Evolutionary conservation across 1,140 invertebrate species (phyloP).

Genomic region (Cephus cinctus): DNA sequence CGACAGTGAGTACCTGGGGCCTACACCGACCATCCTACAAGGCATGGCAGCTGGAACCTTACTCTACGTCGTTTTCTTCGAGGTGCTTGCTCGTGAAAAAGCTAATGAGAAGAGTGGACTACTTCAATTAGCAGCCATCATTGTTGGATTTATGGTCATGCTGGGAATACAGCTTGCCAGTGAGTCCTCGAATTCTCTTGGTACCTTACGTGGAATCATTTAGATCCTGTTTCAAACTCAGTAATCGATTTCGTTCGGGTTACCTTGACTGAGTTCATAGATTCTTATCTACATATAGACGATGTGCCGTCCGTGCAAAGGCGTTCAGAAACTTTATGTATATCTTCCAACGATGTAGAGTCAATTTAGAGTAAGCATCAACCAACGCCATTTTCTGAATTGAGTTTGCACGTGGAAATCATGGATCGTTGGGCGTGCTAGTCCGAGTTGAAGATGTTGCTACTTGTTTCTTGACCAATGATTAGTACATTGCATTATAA

Average conservation of each 20-base stretch:
- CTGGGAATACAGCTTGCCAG: constrained; percentile 72
- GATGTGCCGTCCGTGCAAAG: too few species aligned
- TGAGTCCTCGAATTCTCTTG: constrained; percentile 58
- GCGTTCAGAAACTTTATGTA: not conserved
- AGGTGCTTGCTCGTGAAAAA: constrained; percentile 78
- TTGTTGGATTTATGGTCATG: constrained; percentile 77
- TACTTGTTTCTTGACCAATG: not conserved
- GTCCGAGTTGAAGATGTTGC: not conserved
- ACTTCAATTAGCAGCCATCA: constrained; percentile 67
- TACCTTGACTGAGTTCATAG: not conserved
- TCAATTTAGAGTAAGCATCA: too few species aligned
- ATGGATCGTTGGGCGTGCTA: constrained; percentile 1
- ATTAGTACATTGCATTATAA: not conserved
- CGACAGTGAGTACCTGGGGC: constrained; percentile 50
- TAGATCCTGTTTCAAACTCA: constrained; percentile 23
- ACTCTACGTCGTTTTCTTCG: constrained; percentile 89
- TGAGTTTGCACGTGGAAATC: too few species aligned
- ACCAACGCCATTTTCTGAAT: too few species aligned
- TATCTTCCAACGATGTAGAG: too few species aligned
- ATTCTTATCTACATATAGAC: not conserved
- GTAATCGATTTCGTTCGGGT: not conserved
- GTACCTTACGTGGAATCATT: constrained; percentile 17
- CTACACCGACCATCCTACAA: constrained; percentile 64
- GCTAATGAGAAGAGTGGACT: constrained; percentile 67
- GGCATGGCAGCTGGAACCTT: constrained; percentile 85